A percentile compares a stretch with the other conserved stretches of the same genome.
phyloP scores from a whole-genome alignment of 2,888 invertebrate species.

The Plebejus argus region DNA sequence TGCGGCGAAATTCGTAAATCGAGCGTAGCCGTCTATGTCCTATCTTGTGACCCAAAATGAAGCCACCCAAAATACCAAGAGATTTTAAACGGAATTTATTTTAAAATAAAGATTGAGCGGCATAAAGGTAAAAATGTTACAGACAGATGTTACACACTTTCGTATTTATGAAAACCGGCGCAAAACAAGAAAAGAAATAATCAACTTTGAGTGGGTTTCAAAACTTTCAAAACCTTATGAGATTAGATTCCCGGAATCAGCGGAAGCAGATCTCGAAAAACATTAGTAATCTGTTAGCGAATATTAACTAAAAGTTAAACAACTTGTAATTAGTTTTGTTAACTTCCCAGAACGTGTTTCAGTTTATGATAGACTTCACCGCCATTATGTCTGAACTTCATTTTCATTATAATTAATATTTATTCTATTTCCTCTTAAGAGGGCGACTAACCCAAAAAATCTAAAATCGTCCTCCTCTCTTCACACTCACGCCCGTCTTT shows the following conservation, averaged over 20 bases:
- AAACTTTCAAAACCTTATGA: background rate
- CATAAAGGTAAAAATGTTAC: too few species aligned
- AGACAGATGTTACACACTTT: too few species aligned
- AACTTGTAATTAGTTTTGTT: constrained; percentile 20
- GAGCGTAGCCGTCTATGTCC: too few species aligned
- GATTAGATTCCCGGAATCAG: background rate
- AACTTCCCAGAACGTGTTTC: background rate
- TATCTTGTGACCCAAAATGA: too few species aligned
- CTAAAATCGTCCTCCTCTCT: too few species aligned
- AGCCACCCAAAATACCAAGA: too few species aligned
- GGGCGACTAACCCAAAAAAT: too few species aligned
- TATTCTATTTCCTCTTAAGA: background rate
- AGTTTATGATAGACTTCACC: constrained; percentile 11
- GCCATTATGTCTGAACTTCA: background rate
- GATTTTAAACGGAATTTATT: too few species aligned
- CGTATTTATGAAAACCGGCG: too few species aligned
- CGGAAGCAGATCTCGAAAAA: background rate
- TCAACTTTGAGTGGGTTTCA: background rate
- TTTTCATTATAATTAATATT: background rate
- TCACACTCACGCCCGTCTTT: too few species aligned
- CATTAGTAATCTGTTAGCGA: background rate
- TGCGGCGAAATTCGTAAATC: too few species aligned
- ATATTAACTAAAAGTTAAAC: constrained; percentile 10
- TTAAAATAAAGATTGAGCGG: too few species aligned
- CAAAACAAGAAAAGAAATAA: background rate